A percentile compares a stretch with the other conserved stretches of the same genome.
Conservation (phyloP, 2,797 vertebrate genomes). For the Vireo griseus region DNA sequence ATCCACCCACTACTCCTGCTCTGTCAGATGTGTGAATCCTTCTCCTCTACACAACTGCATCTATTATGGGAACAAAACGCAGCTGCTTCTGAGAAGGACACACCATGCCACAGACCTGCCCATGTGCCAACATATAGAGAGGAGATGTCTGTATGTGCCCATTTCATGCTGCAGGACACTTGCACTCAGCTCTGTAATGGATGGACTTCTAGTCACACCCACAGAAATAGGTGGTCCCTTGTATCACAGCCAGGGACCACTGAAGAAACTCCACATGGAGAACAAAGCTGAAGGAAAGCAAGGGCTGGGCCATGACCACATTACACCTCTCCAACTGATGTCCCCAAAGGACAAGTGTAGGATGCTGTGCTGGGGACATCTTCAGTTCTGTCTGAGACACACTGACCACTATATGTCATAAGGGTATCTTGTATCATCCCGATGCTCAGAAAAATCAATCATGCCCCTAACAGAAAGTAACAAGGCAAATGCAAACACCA, state of each 20-base stretch:
- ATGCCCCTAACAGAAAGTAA: neutral
- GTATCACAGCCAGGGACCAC: neutral
- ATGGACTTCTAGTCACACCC: neutral
- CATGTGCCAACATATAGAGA: rapidly evolving
- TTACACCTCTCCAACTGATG: rapidly evolving
- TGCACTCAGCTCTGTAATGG: neutral
- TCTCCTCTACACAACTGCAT: rapidly evolving
- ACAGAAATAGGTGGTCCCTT: neutral
- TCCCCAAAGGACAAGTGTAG: neutral
- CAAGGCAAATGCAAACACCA: neutral
- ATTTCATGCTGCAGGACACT: neutral
- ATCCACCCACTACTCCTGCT: neutral
- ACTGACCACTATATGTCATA: rapidly evolving
- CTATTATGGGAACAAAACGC: neutral
- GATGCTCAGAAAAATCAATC: neutral
- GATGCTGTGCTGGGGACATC: neutral
- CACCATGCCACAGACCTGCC: rapidly evolving
- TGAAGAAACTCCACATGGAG: neutral
- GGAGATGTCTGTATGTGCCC: rapidly evolving
- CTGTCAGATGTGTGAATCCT: neutral
- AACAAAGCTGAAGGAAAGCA: neutral
- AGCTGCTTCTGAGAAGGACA: neutral
- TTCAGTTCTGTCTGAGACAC: neutral
- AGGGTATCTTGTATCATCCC: neutral
- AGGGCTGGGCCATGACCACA: neutral